These are phyloP conservation scores for Zenarchopterus dispar DNA, from an alignment of 2,797 vertebrate species.

Conservation along the genomic window DNA sequence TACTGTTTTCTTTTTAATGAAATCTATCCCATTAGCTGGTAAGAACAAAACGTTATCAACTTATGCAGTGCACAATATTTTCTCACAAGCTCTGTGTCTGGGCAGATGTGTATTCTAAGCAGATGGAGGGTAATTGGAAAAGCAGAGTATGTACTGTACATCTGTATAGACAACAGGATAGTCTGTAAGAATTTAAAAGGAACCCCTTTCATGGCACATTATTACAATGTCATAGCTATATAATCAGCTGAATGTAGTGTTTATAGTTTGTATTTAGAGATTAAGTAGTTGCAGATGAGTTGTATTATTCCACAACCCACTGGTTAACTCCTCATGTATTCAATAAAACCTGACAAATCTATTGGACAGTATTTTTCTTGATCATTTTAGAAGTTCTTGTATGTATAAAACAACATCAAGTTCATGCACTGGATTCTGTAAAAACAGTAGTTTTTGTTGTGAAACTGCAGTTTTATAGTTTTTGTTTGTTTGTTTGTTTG, in stretches of 20 bases:
- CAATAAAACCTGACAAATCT: conserved; percentile 40
- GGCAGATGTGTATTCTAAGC: background rate
- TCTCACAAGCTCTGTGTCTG: background rate
- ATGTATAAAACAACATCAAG: background rate
- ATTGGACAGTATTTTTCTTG: conserved; percentile 26
- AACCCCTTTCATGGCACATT: conserved; percentile 47
- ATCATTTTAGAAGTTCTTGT: conserved; percentile 2
- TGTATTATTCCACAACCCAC: conserved; percentile 29
- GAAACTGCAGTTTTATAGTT: conserved; percentile 20
- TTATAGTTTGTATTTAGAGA: conserved; percentile 63
- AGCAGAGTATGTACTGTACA: background rate
- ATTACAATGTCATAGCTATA: conserved; percentile 47
- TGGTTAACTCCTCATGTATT: conserved; percentile 14
- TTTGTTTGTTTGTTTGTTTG: conserved; percentile 9
- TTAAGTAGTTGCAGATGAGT: conserved; percentile 17
- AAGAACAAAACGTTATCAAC: too few relatives aligned
- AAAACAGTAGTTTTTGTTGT: conserved; percentile 16
- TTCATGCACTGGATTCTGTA: conserved; percentile 6
- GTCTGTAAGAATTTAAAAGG: conserved; percentile 9
- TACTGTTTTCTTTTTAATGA: too few relatives aligned
- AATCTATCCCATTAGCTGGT: too few relatives aligned
- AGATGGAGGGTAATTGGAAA: background rate
- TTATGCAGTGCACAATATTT: too few relatives aligned
- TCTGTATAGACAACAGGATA: background rate
- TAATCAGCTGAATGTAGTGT: conserved; percentile 80